Percentiles rank a stretch among this genome's conserved stretches.
phyloP scores from a whole-genome alignment of 2,797 vertebrate species.

The Enteromius afrohamiltoni region DNA sequence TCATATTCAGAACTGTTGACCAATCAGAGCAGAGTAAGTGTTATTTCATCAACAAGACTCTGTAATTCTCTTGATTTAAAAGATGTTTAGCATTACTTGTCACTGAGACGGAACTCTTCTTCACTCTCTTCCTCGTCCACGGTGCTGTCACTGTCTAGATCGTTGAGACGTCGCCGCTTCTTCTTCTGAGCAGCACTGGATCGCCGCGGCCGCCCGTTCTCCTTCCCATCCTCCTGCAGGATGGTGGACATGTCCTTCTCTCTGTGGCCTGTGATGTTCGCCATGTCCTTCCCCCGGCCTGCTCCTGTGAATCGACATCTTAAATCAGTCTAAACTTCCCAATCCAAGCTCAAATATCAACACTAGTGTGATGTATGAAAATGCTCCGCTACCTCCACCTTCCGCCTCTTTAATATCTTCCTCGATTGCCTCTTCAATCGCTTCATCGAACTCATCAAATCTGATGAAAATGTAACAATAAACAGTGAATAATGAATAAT shows the following conservation, averaged over 20 bases:
- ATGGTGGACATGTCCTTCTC: slow-evolving; percentile 97
- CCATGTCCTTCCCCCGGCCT: slow-evolving; percentile 97
- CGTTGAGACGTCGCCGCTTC: slow-evolving; percentile 94
- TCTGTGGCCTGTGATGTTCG: slow-evolving; percentile 94
- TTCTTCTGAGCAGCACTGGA: slow-evolving; percentile 79
- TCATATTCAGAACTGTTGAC: slow-evolving; percentile 86
- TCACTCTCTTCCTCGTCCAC: slow-evolving; percentile 95
- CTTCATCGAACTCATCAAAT: slow-evolving; percentile 98
- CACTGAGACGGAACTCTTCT: slow-evolving; percentile 93
- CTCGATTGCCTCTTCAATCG: slow-evolving; percentile 98
- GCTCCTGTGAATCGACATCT: slow-evolving; percentile 74
- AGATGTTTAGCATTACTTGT: slow-evolving; percentile 77
- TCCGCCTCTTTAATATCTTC: slow-evolving; percentile 98
- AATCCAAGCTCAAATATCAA: background rate
- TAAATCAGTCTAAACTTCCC: background rate
- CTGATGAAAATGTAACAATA: slow-evolving; percentile 65
- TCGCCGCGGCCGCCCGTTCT: slow-evolving; percentile 84
- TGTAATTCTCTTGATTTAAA: background rate
- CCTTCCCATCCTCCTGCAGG: slow-evolving; percentile 90
- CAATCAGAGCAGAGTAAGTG: slow-evolving; percentile 24
- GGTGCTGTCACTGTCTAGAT: slow-evolving; percentile 96
- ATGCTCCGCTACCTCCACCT: slow-evolving; percentile 85
- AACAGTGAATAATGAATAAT: background rate
- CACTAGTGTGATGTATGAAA: background rate
- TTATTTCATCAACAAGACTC: background rate